phyloP scores from a whole-genome alignment of 2,113 vertebrate genomes.

The Ellobius talpinus region DNA sequence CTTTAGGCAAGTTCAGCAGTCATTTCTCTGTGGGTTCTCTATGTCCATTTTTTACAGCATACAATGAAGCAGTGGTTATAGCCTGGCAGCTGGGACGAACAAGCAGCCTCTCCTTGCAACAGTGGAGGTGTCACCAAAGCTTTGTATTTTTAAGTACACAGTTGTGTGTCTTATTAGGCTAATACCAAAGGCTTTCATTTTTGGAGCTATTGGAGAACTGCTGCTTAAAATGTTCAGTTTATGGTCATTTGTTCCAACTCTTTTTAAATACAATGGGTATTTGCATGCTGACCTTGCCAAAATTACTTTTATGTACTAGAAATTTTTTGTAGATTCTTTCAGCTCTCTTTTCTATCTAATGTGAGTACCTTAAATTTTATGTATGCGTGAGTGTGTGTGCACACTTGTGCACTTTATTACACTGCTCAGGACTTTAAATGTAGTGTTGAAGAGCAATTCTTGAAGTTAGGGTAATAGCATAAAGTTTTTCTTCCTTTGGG shows the following conservation, averaged over 20 bases:
- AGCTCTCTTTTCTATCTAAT: background rate
- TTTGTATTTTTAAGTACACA: background rate
- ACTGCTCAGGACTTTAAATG: background rate
- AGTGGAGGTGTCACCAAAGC: background rate
- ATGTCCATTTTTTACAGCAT: too few species aligned
- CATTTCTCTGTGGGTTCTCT: too few species aligned
- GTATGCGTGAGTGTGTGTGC: background rate
- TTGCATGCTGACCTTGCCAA: constrained; percentile 27
- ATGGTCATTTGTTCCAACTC: background rate
- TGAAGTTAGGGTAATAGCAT: background rate
- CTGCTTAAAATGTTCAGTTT: constrained; percentile 8
- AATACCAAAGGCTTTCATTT: background rate
- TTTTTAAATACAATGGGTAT: constrained; percentile 24
- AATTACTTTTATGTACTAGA: background rate
- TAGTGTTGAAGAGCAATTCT: background rate
- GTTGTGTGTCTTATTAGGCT: constrained; percentile 13
- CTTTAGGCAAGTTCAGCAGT: too few species aligned
- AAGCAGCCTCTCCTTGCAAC: too few species aligned
- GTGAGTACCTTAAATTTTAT: background rate
- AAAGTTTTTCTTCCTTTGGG: background rate
- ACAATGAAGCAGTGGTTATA: too few species aligned
- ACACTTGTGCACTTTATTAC: background rate
- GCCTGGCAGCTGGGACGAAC: too few species aligned
- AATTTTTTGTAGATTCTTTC: background rate
- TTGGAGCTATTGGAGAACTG: background rate